Conservation (phyloP, 2,113 vertebrate species). For the Gymnogyps californianus region DNA sequence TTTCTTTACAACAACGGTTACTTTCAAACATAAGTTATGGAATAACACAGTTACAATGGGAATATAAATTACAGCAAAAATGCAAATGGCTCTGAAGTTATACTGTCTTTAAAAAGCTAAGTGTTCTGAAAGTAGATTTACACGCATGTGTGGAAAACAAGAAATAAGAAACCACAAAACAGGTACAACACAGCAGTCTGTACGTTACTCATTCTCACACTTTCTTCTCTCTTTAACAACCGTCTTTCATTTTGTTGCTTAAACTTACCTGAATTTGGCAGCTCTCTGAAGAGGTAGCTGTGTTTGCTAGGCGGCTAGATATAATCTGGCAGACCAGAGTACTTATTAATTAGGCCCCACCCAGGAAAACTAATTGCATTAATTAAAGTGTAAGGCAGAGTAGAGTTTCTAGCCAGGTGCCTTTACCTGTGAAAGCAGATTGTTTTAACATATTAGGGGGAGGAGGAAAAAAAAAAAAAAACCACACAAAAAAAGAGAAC, state of each 20-base stretch:
- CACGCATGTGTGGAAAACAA: fast-evolving
- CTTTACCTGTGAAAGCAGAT: background rate
- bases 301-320: background rate
- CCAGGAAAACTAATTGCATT: background rate
- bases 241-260: background rate
- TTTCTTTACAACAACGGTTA: background rate
- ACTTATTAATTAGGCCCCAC: background rate
- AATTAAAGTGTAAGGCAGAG: background rate
- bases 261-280: background rate
- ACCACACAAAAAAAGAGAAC: background rate
- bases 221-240: background rate
- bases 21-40: background rate
- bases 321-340: background rate
- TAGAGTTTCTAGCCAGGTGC: background rate
- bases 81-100: background rate
- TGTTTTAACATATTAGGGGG: background rate
- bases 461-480: background rate
- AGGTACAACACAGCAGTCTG: background rate
- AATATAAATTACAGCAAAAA: background rate
- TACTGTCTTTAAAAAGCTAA: background rate
- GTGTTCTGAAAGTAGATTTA: background rate
- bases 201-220: background rate
- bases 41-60: background rate
- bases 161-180: background rate
- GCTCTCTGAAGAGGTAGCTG: background rate